phyloP scores from a whole-genome alignment of 2,113 vertebrate genomes.

The Chunga burmeisteri region DNA sequence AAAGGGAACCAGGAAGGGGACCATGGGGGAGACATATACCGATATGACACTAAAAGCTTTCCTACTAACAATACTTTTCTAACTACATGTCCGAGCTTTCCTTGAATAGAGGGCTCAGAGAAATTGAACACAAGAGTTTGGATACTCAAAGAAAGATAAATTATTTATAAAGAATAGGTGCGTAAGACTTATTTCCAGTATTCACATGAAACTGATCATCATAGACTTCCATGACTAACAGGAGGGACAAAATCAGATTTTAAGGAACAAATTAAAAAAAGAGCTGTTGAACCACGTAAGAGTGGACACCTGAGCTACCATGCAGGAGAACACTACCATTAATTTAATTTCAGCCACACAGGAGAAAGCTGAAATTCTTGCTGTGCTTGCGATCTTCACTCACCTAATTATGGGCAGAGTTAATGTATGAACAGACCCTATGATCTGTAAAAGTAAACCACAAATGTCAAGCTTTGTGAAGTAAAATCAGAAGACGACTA shows the following conservation, averaged over 20 bases:
- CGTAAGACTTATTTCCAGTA: not conserved
- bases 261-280: not conserved
- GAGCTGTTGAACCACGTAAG: not conserved
- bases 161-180: not conserved
- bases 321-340: not conserved
- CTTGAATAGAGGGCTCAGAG: not conserved
- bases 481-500: not conserved
- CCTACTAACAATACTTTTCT: not conserved
- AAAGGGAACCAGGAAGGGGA: not conserved
- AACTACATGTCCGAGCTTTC: not conserved
- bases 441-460: constrained; percentile 29
- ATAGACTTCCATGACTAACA: not conserved
- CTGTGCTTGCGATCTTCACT: not conserved
- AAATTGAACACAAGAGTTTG: not conserved
- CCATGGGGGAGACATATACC: not conserved
- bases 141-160: not conserved
- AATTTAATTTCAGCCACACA: not conserved
- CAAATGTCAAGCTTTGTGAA: constrained; percentile 8
- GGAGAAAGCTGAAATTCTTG: constrained; percentile 1
- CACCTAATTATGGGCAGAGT: constrained; percentile 1
- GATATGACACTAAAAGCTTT: not conserved
- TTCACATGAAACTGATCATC: not conserved
- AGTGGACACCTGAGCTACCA: not conserved
- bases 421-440: constrained; percentile 12
- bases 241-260: not conserved